Conservation (phyloP, 2,888 invertebrate species). For the Synergus laeviventris region DNA sequence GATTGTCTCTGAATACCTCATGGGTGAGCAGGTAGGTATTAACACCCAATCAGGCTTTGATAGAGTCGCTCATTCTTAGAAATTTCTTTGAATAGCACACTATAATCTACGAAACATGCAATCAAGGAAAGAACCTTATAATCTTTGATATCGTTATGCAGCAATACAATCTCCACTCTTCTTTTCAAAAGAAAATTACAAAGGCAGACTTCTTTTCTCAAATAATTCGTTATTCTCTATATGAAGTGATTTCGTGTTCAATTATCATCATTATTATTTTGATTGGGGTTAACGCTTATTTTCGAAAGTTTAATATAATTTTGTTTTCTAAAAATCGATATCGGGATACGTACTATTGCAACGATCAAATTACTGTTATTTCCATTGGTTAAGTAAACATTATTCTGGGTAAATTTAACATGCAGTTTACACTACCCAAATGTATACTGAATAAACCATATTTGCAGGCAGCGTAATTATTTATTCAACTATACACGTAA, state of each 20-base stretch:
- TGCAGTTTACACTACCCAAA: neutral
- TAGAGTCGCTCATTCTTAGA: constrained; percentile 24
- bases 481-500: neutral
- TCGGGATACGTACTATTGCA: neutral
- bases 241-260: neutral
- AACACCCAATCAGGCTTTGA: constrained; percentile 34
- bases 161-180: neutral
- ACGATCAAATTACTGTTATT: neutral
- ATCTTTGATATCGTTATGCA: constrained; percentile 21
- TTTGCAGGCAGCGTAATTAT: neutral
- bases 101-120: constrained; percentile 15
- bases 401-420: neutral
- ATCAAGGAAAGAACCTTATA: constrained; percentile 22
- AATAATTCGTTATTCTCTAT: neutral
- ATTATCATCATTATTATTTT: neutral
- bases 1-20: constrained; percentile 10
- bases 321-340: too few relatives aligned
- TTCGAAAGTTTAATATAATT: too few relatives aligned
- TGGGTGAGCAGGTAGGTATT: constrained; percentile 13
- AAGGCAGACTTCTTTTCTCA: neutral
- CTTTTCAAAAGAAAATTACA: neutral
- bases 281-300: too few relatives aligned
- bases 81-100: constrained; percentile 22
- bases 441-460: neutral
- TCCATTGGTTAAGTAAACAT: neutral